Base-by-base conservation (phyloP, 2,113 vertebrate species). In the Xenus cinereus region DNA sequence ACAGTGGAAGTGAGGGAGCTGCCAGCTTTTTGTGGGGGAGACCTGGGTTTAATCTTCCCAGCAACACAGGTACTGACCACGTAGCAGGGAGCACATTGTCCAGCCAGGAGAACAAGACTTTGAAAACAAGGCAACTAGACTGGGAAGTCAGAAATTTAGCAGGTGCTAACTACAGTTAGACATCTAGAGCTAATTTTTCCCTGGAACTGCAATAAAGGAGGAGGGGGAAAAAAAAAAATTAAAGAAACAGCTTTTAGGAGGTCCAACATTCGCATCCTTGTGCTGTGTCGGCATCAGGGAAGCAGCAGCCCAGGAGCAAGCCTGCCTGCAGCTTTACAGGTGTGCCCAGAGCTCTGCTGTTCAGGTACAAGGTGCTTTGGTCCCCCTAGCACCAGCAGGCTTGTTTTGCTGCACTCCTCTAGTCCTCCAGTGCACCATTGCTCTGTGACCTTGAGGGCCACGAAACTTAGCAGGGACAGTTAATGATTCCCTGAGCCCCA, bases 401-500 rank as follows among this genome's bases (percentile, higher is more conserved):
- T 23, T 45, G 53, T 77, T 97, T 69, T 75, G 77, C 64, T 86
- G 48, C 48, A 5, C 46, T 81, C 39, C 57, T 74, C 22, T 24
- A 51, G 87, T 53, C 74, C 82, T 88, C 32, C 81, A 71, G 77
- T n/a, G 64, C 41, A 15, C 51, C 41, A 27, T 3, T 37, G 41
- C n/a, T 73, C 63, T 53, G 63, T 59, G 62, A 93, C 93, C 79
- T 54, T 77, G 75, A 77, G 83, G 83, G 72, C 76, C 54, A 46
- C 12, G 4, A 41, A 77, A 48, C 54, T 62, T 72, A 41, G 48
- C 59, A 79, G 78, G 45, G 48, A n/a, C 46, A 77, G 91, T 95
- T 95, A 96, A 94, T 94, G 90, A 95, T 91, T 93, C 50, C 53
- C 53, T 32, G 43, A 57, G 33, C 28, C 35, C 41, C 32, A 9